These are phyloP conservation scores for Odontophorus gujanensis DNA, from an alignment of 2,113 vertebrate genomes.

Conservation along the genomic window DNA sequence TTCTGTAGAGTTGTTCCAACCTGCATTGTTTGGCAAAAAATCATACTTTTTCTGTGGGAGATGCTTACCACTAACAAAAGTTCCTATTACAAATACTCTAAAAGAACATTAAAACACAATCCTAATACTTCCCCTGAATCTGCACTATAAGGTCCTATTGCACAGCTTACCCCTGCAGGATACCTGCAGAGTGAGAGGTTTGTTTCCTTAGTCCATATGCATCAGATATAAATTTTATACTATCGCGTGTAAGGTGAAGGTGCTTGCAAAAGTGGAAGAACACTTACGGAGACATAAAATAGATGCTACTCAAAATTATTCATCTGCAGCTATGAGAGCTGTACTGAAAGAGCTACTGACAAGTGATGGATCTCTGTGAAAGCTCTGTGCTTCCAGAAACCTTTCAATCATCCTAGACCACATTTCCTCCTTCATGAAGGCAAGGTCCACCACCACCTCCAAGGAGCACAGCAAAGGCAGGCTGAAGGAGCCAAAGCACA, in stretches of 20 bases:
- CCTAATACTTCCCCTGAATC: background rate
- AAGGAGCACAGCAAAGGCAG: background rate
- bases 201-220: background rate
- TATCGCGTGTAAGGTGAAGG: background rate
- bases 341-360: background rate
- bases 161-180: background rate
- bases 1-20: background rate
- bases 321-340: background rate
- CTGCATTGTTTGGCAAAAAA: background rate
- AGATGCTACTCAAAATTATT: background rate
- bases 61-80: background rate
- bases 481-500: background rate
- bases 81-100: background rate
- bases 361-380: background rate
- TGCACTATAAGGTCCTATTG: background rate
- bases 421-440: background rate
- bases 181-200: background rate
- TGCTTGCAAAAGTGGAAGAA: background rate
- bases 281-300: background rate
- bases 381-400: background rate
- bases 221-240: background rate
- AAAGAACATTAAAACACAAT: background rate
- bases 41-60: background rate
- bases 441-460: background rate
- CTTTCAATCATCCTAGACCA: background rate